A percentile compares a stretch with the other conserved stretches of the same genome.
Evolutionary conservation across 2,888 invertebrate genomes (phyloP).

Genomic region (Catocala nupta): DNA sequence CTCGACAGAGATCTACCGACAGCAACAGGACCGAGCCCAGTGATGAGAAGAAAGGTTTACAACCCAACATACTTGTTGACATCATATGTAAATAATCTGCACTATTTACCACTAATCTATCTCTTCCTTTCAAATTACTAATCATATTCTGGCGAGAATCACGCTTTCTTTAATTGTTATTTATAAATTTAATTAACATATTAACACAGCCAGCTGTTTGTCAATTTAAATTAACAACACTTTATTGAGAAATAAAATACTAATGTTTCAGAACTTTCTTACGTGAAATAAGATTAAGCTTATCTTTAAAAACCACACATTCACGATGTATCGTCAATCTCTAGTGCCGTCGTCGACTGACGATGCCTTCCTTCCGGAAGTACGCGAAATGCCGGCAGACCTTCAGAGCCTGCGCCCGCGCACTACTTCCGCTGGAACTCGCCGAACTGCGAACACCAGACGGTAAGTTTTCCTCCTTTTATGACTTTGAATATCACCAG

Average conservation of each 20-base stretch:
- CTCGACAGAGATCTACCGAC: slow-evolving; percentile 86
- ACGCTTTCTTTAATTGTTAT: no score
- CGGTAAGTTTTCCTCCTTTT: slow-evolving; percentile 61
- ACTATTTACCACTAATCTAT: slow-evolving; percentile 2
- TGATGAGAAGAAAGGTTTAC: slow-evolving; percentile 80
- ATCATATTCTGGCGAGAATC: no score
- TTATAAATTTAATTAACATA: no score
- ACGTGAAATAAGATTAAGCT: background rate
- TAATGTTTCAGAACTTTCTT: background rate
- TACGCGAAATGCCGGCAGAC: slow-evolving; percentile 71
- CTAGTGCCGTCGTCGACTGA: slow-evolving; percentile 75
- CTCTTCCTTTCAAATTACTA: background rate
- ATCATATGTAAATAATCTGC: slow-evolving; percentile 23
- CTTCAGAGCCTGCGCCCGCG: slow-evolving; percentile 73
- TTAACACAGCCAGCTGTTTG: no score
- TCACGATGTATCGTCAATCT: slow-evolving; percentile 19
- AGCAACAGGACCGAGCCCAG: slow-evolving; percentile 85
- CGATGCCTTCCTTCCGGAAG: slow-evolving; percentile 81
- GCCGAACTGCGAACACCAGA: slow-evolving; percentile 82
- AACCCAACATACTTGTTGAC: slow-evolving; percentile 26
- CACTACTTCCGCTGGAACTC: slow-evolving; percentile 78
- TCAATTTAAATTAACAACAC: no score
- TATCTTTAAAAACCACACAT: no score
- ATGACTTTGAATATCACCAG: slow-evolving; percentile 1
- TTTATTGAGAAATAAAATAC: no score